Evolutionary conservation across 2,113 vertebrate species (phyloP), one percentile per base, ranked within the genome.

Genomic region (Serilophus lunatus): DNA sequence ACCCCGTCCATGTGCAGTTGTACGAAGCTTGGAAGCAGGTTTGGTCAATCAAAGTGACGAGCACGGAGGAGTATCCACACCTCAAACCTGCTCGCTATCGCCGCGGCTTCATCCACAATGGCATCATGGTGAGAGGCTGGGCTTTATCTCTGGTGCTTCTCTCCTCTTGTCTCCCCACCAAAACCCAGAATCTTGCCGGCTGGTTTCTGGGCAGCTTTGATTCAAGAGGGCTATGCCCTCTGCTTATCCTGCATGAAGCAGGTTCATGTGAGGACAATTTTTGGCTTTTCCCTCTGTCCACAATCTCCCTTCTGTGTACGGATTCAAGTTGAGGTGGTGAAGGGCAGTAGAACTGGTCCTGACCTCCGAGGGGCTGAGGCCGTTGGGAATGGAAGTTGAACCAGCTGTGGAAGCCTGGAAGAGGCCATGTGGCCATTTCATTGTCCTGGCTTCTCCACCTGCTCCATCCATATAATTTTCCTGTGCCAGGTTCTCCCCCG

Each of bases 21-120:
- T 99, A 99, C 0, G 99, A 99, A 50, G 99, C 99, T 16, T 99
- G 99, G 99, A 99, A 99, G 97, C 99, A 99, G 89, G 98, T 99
- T 61, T 99, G 99, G 99, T 98, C 96, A 47, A 99, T 99, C 95
- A 99, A 98, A 64, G 99, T 99, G 97, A 99, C 99, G 12, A 99
- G 99, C 98, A 99, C 99, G 0, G 99, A 99, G 97, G 99, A 99
- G 66, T 99, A 99, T 78, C 99, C 99, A 0, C 99, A 99, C 95
- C 98, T 99, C 94, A 99, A 99, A 97, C 99, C 99, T 0, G 99
- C 99, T 20, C 99, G 99, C 89, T 99, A 99, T 95, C 98, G 99
- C 44, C 98, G 99, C 0, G 99, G 99, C 92, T 99, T 99, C 96
- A 98, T 99, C 97, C 99, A 99, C 97, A 99, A 98, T 0, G 98